phyloP scores from a whole-genome alignment of 2,888 invertebrate species.

The Ceratothoa steindachneri region DNA sequence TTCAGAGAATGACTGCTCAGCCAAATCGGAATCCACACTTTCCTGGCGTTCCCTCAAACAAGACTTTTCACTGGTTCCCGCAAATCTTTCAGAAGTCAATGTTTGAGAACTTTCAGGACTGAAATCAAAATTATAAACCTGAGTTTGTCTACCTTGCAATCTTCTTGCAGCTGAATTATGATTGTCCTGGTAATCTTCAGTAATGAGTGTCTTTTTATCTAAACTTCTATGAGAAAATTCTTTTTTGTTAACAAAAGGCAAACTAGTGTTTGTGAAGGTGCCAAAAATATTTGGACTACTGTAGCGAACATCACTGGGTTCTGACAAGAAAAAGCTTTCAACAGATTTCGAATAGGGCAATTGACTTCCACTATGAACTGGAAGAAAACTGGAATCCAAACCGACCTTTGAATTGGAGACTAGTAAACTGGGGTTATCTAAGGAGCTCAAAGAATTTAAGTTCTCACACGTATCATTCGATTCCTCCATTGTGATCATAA shows the following conservation, averaged over 20 bases:
- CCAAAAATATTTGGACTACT: background rate
- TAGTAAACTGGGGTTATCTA: background rate
- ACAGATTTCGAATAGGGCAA: background rate
- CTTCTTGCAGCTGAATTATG: too few species aligned
- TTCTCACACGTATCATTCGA: background rate
- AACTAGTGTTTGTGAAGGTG: background rate
- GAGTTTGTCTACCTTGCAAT: too few species aligned
- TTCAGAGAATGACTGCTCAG: background rate
- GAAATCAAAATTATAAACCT: too few species aligned
- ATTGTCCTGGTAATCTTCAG: background rate
- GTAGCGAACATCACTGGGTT: background rate
- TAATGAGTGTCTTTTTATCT: background rate
- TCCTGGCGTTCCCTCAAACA: background rate
- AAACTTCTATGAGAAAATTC: too few species aligned
- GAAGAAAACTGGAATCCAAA: background rate
- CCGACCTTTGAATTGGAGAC: background rate
- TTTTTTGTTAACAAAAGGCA: background rate
- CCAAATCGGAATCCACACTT: background rate
- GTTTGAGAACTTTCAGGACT: too few species aligned
- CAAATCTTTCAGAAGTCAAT: background rate
- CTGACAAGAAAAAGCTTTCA: background rate
- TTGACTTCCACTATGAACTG: background rate
- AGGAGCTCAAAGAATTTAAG: background rate
- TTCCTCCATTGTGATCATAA: constrained; percentile 2
- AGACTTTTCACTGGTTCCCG: background rate